Conservation (phyloP, 2,888 invertebrate genomes). For the Ashinkailepas kermadecensis region DNA sequence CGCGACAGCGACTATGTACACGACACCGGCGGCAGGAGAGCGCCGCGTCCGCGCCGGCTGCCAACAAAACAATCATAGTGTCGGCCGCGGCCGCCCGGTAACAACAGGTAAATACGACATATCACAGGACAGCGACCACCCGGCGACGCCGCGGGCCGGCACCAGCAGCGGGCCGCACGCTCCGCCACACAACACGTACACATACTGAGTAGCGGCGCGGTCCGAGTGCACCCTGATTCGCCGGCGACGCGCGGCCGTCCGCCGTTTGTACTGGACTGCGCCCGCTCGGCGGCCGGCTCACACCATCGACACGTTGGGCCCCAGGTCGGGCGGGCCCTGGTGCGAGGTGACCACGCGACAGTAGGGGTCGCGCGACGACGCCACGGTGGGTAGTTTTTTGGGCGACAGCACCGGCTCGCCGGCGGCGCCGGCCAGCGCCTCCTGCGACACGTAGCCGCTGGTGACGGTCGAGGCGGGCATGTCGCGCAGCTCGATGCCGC, state of each 20-base stretch:
- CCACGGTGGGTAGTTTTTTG: conserved; percentile 11
- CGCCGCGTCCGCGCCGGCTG: neutral
- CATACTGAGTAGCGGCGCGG: too few relatives aligned
- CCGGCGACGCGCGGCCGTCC: neutral
- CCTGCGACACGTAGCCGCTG: neutral
- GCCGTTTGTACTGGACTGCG: conserved; percentile 7
- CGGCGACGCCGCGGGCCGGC: neutral
- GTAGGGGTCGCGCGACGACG: conserved; percentile 1
- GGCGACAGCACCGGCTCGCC: conserved; percentile 12
- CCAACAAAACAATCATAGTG: neutral
- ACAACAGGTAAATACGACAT: conserved; percentile 18
- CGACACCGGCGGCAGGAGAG: neutral
- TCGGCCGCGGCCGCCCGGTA: neutral
- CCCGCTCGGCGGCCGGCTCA: neutral
- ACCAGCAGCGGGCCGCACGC: neutral
- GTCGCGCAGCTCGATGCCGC: neutral
- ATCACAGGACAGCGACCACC: neutral
- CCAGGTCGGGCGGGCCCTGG: conserved; percentile 17
- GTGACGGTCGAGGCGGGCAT: neutral
- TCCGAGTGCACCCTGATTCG: neutral
- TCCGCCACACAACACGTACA: neutral
- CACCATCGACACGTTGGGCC: conserved; percentile 18
- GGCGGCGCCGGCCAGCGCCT: neutral
- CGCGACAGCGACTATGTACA: neutral
- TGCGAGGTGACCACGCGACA: conserved; percentile 4